These are phyloP conservation scores for Danio rerio DNA, from an alignment of 2,113 vertebrate species.

Conservation along the genomic window DNA sequence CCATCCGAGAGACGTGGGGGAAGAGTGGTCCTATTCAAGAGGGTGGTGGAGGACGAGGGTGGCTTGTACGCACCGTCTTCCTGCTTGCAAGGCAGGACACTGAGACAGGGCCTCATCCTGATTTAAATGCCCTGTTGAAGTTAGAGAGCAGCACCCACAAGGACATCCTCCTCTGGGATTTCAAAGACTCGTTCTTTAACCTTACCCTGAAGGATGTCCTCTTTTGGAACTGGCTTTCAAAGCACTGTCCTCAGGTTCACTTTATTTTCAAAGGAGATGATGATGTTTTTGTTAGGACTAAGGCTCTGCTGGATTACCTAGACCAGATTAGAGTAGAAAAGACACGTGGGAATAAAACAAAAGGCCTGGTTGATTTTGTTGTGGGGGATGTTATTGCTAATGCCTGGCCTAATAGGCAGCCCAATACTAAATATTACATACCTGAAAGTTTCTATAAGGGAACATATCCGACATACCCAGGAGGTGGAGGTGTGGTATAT, in stretches of 20 bases:
- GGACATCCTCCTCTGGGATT: constrained; percentile 82
- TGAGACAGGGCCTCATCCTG: constrained; percentile 71
- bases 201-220: constrained; percentile 82
- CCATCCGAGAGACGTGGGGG: constrained; percentile 82
- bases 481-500: constrained; percentile 81
- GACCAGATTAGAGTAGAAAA: constrained; percentile 39
- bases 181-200: constrained; percentile 80
- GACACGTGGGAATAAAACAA: constrained; percentile 56
- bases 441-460: constrained; percentile 79
- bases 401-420: constrained; percentile 74
- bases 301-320: constrained; percentile 73
- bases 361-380: constrained; percentile 67
- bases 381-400: constrained; percentile 78
- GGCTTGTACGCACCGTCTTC: constrained; percentile 74
- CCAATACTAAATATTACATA: constrained; percentile 78
- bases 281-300: constrained; percentile 79
- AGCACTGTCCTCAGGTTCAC: constrained; percentile 66
- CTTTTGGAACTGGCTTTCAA: constrained; percentile 78
- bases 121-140: constrained; percentile 71
- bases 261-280: constrained; percentile 83
- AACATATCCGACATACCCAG: constrained; percentile 77
- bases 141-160: constrained; percentile 72
- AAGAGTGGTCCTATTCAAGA: constrained; percentile 66
- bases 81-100: constrained; percentile 77
- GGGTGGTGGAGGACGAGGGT: constrained; percentile 46